Evolutionary conservation across 2,888 invertebrate species (phyloP), one percentile per base, ranked within the genome.

Genomic region (Conchocele bisecta): DNA sequence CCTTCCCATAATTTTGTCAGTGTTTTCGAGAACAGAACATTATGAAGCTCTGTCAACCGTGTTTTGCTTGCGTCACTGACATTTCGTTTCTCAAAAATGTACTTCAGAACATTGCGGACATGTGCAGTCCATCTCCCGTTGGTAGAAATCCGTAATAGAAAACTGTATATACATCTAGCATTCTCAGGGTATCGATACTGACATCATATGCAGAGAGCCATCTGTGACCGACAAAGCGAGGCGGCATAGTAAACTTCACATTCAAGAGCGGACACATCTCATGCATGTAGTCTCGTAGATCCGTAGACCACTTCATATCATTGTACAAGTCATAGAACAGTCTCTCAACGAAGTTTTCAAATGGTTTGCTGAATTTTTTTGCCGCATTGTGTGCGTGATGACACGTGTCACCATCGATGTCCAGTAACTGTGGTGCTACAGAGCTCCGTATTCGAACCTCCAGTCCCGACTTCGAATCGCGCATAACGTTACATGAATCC

Each of bases 341-440:
- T 11, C 20, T n/a, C 56, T 83, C 83, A 9, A 79, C 28, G 1
- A 58, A 57, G 5, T 72, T 20, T 2, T 66, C 53, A 46, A 83
- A 84, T 0, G 65, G 77, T 11, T 63, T 51, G 39, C 81, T 74
- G 37, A 83, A 82, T n/a, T 46, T 24, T 48, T 83, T 82, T 1
- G 80, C 65, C 17, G 81, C 80, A 69, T 79, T 84, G 41, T 85
- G 83, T 0, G 68, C 63, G 50, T 83, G 82, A 42, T 81, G 83
- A n/a, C 74, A 74, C 2, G 71, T 51, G 56, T 85, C 81, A 13
- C 81, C 84, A 65, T 85, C 82, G 17, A 84, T 75, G 51, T 82
- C 79, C 9, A 84, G 44, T 1, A 84, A 42, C 50, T 85, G 85
- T 9, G 67, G 73, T 6, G 79, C 79, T 35, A 60, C 67, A n/a